phyloP scores from a whole-genome alignment of 2,113 vertebrate genomes.

The Neodontobutis hainanensis region DNA sequence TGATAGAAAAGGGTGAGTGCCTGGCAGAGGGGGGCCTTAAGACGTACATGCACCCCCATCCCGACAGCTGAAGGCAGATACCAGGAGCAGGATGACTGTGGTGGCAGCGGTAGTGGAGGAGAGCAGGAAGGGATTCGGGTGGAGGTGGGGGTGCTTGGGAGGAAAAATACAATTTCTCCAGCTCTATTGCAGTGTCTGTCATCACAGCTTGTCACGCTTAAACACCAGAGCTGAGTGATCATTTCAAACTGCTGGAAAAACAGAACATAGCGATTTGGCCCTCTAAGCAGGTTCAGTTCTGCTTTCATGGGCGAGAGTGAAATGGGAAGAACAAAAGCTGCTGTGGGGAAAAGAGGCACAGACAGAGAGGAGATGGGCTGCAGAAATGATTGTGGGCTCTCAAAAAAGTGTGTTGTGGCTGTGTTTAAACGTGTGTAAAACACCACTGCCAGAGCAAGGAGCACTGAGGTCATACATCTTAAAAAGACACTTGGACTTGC shows the following conservation, averaged over 20 bases:
- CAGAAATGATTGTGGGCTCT: slow-evolving; percentile 44
- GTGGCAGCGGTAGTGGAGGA: slow-evolving; percentile 34
- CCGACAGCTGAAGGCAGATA: slow-evolving; percentile 68
- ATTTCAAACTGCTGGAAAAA: slow-evolving; percentile 79
- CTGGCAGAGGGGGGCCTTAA: slow-evolving; percentile 71
- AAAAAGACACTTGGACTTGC: no score
- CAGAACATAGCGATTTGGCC: slow-evolving; percentile 78
- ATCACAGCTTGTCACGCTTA: slow-evolving; percentile 81
- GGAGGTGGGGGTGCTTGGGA: slow-evolving; percentile 52
- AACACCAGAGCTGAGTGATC: slow-evolving; percentile 79
- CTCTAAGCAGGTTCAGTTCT: slow-evolving; percentile 77
- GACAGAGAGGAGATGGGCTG: slow-evolving; percentile 35
- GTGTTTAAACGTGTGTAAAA: slow-evolving; percentile 55
- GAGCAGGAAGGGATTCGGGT: slow-evolving; percentile 47
- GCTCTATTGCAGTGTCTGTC: slow-evolving; percentile 79
- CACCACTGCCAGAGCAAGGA: slow-evolving; percentile 21
- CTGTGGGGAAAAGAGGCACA: slow-evolving; percentile 30
- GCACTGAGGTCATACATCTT: slow-evolving; percentile 19
- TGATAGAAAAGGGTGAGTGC: slow-evolving; percentile 65
- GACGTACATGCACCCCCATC: slow-evolving; percentile 61
- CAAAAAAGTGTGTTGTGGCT: slow-evolving; percentile 41
- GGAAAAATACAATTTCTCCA: slow-evolving; percentile 75
- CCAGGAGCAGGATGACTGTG: slow-evolving; percentile 58
- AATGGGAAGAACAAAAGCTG: slow-evolving; percentile 73
- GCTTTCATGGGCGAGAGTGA: slow-evolving; percentile 72